phyloP scores from a whole-genome alignment of 2,797 vertebrate genomes.

The Hylomyscus alleni region DNA sequence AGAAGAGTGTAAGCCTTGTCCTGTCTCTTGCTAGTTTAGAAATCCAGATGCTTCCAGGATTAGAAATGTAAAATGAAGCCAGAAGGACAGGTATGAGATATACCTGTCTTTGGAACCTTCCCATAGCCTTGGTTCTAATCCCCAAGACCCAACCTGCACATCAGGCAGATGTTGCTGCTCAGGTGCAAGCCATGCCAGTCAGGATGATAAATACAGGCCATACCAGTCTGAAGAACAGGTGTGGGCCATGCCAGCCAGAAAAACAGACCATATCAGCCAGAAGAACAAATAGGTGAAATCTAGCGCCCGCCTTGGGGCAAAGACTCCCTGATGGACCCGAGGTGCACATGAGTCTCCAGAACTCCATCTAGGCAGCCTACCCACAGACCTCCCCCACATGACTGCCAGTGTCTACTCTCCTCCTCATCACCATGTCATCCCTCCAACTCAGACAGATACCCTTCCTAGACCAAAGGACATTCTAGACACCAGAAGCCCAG shows the following conservation, averaged over 20 bases:
- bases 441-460: neutral
- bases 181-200: neutral
- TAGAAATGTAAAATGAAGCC: neutral
- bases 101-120: neutral
- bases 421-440: neutral
- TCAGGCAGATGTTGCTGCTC: neutral
- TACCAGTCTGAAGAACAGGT: neutral
- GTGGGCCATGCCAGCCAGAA: neutral
- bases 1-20: fast-evolving
- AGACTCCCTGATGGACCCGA: neutral
- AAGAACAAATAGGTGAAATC: neutral
- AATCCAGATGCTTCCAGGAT: neutral
- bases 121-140: neutral
- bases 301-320: neutral
- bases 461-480: neutral
- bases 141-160: neutral
- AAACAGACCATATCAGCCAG: neutral
- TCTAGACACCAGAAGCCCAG: neutral
- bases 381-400: neutral
- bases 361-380: neutral
- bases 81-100: neutral
- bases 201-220: neutral
- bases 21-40: neutral
- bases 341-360: neutral
- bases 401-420: neutral